A percentile compares a stretch with the other conserved stretches of the same genome.
Evolutionary conservation across 1,140 invertebrate species (phyloP).

Genomic region (Drosophila lacteicornis): DNA sequence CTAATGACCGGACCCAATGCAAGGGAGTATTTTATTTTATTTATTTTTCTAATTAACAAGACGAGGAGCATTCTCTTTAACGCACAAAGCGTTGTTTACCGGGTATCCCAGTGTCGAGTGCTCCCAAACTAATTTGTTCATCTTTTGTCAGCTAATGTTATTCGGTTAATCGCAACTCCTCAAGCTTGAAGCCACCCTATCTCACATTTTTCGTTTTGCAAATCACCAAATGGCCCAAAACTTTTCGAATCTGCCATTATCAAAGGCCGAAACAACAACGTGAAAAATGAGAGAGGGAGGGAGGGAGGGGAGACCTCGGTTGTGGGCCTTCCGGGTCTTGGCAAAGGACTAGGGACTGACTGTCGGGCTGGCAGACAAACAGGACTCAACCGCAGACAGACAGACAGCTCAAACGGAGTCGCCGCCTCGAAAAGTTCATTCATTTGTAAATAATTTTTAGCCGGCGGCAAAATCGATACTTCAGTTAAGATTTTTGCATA

Average conservation of each 20-base stretch:
- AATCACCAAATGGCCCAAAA: conserved; percentile 37
- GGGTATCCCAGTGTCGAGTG: no score
- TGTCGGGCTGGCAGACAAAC: conserved; percentile 64
- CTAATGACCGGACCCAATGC: no score
- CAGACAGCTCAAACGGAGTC: conserved; percentile 28
- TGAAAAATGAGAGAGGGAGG: background rate
- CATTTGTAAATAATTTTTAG: conserved; percentile 81
- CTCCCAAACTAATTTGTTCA: no score
- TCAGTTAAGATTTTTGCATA: conserved; percentile 79
- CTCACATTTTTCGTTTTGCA: conserved; percentile 17
- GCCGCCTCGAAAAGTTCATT: conserved; percentile 68
- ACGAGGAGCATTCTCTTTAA: no score
- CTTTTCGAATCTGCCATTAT: conserved; percentile 18
- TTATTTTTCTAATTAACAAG: no score
- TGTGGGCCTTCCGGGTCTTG: conserved; percentile 33
- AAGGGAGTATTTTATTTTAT: no score
- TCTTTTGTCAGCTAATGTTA: conserved; percentile 9
- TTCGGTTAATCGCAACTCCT: conserved; percentile 1
- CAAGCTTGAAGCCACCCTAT: background rate
- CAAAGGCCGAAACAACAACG: conserved; percentile 1
- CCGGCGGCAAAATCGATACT: conserved; percentile 78
- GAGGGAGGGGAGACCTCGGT: conserved; percentile 36
- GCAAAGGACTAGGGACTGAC: conserved; percentile 40
- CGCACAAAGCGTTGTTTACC: no score
- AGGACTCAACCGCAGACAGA: conserved; percentile 61